Base-by-base conservation (phyloP, 2,113 vertebrate genomes). In the Podarcis raffonei region DNA sequence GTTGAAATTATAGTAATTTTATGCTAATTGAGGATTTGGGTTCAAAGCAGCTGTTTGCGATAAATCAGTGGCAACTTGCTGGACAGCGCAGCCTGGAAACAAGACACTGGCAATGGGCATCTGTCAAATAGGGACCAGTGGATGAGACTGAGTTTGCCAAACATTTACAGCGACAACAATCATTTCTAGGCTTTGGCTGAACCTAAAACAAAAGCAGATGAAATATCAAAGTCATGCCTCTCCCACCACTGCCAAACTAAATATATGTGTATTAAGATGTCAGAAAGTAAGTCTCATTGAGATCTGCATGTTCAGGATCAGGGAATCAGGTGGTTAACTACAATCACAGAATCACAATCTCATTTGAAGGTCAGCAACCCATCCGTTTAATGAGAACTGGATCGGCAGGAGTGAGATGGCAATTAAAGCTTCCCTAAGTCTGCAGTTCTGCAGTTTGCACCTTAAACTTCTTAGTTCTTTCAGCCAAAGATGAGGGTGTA, bases 1-100 rank as follows among this genome's bases (percentile, higher is more conserved):
- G 74, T 62, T 69, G 69, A 84, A 69, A 89, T 89, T 89, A 84
- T 89, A 89, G 87, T 89, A 78, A 89, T 89, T 71, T 89, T 89
- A 89, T 89, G 87, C 23, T 78, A 89, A 89, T 69, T 84, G 81
- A 69, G 74, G 48, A 78, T 89, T 89, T 89, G 87, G 87, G 87
- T 89, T 89, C 87, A 89, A 89, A 78, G 72, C 72, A 68, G 59
- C 87, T 78, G 39, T 59, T 84, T 78, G 87, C 1, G 62, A 89
- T 89, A 78, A 89, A 84, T 83, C 74, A 35, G 81, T 71, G 81
- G 82, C 87, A 84, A 84, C 87, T 84, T 77, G 30, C 81, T 84
- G 87, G 81, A 89, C 81, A 78, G 81, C 71, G 3, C n/a, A 68
- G 65, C 76, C 57, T 68, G 48, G 57, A 89, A 89, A 84, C 16